These are phyloP conservation scores for Anthonomus grandis DNA, from an alignment of 1,140 invertebrate species.

Conservation along the genomic window DNA sequence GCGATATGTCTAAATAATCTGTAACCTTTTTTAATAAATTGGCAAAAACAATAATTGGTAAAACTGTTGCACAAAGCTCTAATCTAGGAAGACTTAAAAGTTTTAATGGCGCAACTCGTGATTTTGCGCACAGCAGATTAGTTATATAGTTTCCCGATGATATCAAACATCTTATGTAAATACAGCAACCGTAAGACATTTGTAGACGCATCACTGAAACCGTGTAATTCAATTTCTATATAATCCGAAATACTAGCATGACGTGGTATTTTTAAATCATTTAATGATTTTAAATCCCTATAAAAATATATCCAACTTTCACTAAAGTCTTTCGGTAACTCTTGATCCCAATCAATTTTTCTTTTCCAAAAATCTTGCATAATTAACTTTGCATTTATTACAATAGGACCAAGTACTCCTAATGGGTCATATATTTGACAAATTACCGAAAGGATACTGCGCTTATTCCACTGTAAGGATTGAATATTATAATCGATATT, in stretches of 20 bases:
- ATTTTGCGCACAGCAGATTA: constrained; percentile 34
- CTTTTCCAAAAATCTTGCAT: constrained; percentile 47
- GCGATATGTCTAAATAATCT: constrained; percentile 28
- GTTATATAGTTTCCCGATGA: too few relatives aligned
- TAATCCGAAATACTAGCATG: not conserved
- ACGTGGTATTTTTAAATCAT: constrained; percentile 18
- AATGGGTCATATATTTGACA: constrained; percentile 15
- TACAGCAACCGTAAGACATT: constrained; percentile 38
- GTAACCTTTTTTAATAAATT: constrained; percentile 30
- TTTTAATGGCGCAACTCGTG: constrained; percentile 32
- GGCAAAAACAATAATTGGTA: too few relatives aligned
- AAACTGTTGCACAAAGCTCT: constrained; percentile 39
- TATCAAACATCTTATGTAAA: too few relatives aligned
- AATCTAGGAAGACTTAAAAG: constrained; percentile 27
- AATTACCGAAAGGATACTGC: constrained; percentile 9
- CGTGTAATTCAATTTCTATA: constrained; percentile 33
- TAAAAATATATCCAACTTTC: constrained; percentile 7
- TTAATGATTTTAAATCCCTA: not conserved
- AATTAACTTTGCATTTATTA: constrained; percentile 46
- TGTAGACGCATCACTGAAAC: constrained; percentile 43
- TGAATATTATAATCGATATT: not conserved
- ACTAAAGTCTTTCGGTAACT: constrained; percentile 17
- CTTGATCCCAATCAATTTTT: constrained; percentile 45
- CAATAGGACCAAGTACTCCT: constrained; percentile 36
- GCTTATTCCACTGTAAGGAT: constrained; percentile 3